Conservation (phyloP, 2,113 vertebrate species). For the Todiramphus saurophagus region DNA sequence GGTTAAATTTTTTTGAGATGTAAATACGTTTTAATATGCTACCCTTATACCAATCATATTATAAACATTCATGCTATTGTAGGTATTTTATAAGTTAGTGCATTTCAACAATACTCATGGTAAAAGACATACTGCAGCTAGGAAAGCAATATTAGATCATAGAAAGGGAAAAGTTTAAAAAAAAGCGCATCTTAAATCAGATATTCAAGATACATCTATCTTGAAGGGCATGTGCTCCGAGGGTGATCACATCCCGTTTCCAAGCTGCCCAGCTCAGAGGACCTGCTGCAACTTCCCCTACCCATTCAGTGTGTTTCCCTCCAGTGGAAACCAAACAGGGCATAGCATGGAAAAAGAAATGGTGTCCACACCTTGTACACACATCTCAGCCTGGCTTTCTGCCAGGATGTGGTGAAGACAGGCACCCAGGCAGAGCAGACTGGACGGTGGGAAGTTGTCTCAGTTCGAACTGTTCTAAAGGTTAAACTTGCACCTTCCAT, state of each 20-base stretch:
- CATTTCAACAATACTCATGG: not conserved
- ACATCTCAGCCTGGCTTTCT: not conserved
- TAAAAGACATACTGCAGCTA: not conserved
- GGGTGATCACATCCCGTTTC: not conserved
- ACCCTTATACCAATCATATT: not conserved
- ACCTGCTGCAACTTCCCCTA: not conserved
- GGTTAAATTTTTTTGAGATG: slow-evolving; percentile 22
- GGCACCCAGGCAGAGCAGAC: not conserved
- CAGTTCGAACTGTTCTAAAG: not conserved
- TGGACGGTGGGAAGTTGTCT: not conserved
- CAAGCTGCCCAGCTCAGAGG: not conserved
- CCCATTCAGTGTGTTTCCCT: not conserved
- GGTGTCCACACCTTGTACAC: not conserved
- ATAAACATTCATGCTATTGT: not conserved
- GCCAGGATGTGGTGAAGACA: not conserved
- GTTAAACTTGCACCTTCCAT: not conserved
- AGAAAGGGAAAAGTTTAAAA: not conserved
- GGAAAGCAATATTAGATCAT: not conserved
- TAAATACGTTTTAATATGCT: not conserved
- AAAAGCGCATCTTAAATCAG: not conserved
- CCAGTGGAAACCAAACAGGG: not conserved
- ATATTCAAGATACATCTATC: not conserved
- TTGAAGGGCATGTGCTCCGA: not conserved
- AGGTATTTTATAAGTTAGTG: not conserved
- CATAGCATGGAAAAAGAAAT: not conserved